phyloP scores from a whole-genome alignment of 1,140 invertebrate genomes.

The Scylla paramamosain region DNA sequence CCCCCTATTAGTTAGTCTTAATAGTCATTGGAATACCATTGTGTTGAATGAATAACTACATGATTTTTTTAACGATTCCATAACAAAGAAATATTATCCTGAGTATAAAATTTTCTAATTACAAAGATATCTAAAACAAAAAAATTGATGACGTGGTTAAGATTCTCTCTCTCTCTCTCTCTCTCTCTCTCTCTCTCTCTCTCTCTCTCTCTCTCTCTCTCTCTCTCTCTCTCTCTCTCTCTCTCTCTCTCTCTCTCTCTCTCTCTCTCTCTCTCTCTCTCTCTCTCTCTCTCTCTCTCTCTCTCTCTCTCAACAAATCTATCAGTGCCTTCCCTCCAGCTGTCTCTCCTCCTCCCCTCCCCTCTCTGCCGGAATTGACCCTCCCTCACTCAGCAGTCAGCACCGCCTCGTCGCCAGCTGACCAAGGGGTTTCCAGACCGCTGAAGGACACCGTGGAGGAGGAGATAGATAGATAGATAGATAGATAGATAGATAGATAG shows the following conservation, averaged over 20 bases:
- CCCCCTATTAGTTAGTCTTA: too few species aligned
- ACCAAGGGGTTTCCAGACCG: not conserved
- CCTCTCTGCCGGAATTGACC: too few species aligned
- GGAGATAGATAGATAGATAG: too few species aligned
- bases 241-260: not conserved
- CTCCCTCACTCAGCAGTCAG: not conserved
- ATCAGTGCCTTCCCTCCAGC: constrained; percentile 13
- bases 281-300: not conserved
- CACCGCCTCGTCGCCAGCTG: not conserved
- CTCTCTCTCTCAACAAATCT: not conserved
- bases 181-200: not conserved
- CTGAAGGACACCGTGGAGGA: not conserved
- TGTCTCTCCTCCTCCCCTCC: not conserved
- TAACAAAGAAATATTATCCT: not conserved
- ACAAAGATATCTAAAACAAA: not conserved
- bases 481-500: too few species aligned
- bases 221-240: not conserved
- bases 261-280: not conserved
- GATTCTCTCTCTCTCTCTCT: not conserved
- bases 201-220: not conserved
- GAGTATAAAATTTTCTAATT: not conserved
- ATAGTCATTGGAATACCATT: not conserved
- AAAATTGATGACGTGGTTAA: not conserved
- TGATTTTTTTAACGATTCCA: not conserved
- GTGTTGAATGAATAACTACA: not conserved